Evolutionary conservation across 2,888 invertebrate species (phyloP).

Genomic region (Napeogenes sylphis): DNA sequence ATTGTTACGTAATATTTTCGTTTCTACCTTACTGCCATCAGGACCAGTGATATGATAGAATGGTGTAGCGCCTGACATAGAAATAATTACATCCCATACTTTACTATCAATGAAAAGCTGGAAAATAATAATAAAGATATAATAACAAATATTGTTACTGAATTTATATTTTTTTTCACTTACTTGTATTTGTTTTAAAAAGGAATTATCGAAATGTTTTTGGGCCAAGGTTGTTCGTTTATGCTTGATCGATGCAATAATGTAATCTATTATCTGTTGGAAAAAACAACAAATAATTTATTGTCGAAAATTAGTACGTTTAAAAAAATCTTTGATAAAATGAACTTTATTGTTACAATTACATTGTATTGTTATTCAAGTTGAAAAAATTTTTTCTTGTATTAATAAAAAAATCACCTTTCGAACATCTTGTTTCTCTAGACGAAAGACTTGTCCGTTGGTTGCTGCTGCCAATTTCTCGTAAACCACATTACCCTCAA

Average conservation of each 20-base stretch:
- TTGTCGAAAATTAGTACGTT: too few relatives aligned
- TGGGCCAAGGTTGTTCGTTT: slow-evolving; percentile 32
- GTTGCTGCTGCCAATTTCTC: slow-evolving; percentile 45
- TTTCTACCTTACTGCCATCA: slow-evolving; percentile 34
- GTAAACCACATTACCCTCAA: slow-evolving; percentile 40
- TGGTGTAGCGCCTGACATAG: slow-evolving; percentile 40
- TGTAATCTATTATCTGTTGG: slow-evolving; percentile 44
- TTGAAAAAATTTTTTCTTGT: too few relatives aligned
- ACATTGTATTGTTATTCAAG: too few relatives aligned
- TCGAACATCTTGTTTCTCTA: slow-evolving; percentile 41
- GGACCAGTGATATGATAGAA: slow-evolving; percentile 38
- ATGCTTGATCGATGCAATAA: slow-evolving; percentile 39
- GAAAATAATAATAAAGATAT: too few relatives aligned
- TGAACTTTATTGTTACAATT: too few relatives aligned
- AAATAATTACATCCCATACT: slow-evolving; percentile 38
- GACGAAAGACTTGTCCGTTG: slow-evolving; percentile 49
- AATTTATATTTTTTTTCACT: neutral
- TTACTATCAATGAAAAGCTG: slow-evolving; percentile 46
- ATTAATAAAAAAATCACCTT: slow-evolving; percentile 38
- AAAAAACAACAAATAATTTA: too few relatives aligned
- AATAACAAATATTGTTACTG: too few relatives aligned
- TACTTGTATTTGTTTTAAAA: slow-evolving; percentile 24
- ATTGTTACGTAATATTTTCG: too few relatives aligned
- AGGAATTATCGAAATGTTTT: slow-evolving; percentile 5
- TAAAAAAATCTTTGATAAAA: too few relatives aligned